phyloP scores from a whole-genome alignment of 1,140 invertebrate species.

The Drosophila nebulosa region DNA sequence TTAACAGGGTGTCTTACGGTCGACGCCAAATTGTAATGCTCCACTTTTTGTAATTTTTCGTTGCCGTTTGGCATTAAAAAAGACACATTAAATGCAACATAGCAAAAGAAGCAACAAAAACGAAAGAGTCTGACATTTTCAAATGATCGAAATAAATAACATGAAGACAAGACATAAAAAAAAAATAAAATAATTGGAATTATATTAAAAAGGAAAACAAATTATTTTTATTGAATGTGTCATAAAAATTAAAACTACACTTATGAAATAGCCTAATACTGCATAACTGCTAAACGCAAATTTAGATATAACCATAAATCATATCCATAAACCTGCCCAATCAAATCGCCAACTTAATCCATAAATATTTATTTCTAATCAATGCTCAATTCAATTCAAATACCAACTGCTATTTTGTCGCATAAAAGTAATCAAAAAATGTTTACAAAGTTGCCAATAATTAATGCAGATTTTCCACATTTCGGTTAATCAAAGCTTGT shows the following conservation, averaged over 20 bases:
- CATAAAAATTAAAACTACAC: not conserved
- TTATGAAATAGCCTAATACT: conserved; percentile 9
- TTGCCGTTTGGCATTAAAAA: conserved; percentile 23
- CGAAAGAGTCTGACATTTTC: conserved; percentile 40
- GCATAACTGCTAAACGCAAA: not conserved
- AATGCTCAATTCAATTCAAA: not conserved
- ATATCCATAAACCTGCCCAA: not conserved
- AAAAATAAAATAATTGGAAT: conserved; percentile 11
- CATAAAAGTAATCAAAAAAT: not conserved
- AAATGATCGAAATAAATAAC: conserved; percentile 32
- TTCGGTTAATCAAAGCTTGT: not conserved
- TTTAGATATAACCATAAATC: conserved; percentile 1
- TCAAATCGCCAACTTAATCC: not conserved
- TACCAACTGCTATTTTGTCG: not conserved
- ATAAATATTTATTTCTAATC: not conserved
- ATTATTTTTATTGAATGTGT: conserved; percentile 20
- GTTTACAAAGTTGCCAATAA: not conserved
- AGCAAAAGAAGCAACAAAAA: conserved; percentile 4
- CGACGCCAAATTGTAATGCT: not conserved
- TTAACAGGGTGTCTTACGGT: not conserved
- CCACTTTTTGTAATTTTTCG: not conserved
- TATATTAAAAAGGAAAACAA: not conserved
- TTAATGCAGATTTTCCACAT: not conserved
- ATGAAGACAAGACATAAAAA: conserved; percentile 8
- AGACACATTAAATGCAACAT: conserved; percentile 11